phyloP scores from a whole-genome alignment of 2,113 vertebrate genomes.

The Dermatemys mawii region DNA sequence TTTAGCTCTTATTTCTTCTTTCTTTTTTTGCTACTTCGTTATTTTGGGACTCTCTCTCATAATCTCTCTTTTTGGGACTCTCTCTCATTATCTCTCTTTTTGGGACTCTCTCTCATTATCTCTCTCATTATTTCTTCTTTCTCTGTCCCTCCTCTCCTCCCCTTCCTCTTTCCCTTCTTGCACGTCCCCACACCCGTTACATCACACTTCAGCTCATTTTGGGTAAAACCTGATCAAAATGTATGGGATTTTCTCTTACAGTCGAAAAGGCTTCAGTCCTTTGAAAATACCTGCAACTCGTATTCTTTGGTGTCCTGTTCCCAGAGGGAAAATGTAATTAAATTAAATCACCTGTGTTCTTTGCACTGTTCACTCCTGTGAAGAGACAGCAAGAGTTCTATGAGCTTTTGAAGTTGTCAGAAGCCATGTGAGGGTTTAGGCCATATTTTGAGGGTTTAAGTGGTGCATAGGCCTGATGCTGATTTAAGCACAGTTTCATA shows the following conservation, averaged over 20 bases:
- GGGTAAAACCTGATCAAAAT: not conserved
- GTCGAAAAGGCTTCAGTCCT: not conserved
- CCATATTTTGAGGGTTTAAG: not conserved
- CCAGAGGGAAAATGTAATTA: not conserved
- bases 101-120: no score
- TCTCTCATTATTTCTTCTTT: not conserved
- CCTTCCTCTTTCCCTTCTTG: not conserved
- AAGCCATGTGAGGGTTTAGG: not conserved
- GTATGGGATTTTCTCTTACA: constrained; percentile 12
- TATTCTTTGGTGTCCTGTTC: not conserved
- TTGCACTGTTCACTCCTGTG: not conserved
- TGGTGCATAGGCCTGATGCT: not conserved
- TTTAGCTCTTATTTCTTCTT: constrained; percentile 23
- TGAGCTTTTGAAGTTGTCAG: not conserved
- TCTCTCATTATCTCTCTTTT: no score
- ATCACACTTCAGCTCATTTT: not conserved
- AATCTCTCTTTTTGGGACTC: not conserved
- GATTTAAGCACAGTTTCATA: not conserved
- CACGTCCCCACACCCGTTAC: not conserved
- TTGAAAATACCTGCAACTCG: not conserved
- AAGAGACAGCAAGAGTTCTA: not conserved
- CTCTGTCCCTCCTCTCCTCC: not conserved
- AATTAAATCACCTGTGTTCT: not conserved
- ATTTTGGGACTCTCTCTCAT: not conserved
- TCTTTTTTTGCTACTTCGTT: not conserved